These are phyloP conservation scores for Atrina japonica DNA, from an alignment of 2,888 invertebrate species.

Conservation along the genomic window DNA sequence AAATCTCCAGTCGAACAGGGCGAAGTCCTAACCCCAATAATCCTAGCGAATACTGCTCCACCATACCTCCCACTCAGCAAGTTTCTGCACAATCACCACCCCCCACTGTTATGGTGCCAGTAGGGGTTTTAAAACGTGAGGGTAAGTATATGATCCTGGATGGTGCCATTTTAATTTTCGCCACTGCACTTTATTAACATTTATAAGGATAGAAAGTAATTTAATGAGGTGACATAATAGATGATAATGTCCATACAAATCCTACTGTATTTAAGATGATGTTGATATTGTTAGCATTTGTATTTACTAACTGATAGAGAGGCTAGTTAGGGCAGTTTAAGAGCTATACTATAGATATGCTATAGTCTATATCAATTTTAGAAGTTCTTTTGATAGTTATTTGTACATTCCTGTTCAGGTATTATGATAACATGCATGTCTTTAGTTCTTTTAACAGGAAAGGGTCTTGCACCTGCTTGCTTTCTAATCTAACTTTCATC, in stretches of 20 bases:
- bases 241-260: background rate
- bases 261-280: too few species aligned
- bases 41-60: conserved; percentile 93
- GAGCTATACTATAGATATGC: too few species aligned
- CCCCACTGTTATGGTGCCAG: conserved; percentile 91
- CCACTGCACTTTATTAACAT: background rate
- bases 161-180: background rate
- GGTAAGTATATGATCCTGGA: conserved; percentile 81
- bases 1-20: conserved; percentile 45
- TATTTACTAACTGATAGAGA: too few species aligned
- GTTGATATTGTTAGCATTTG: too few species aligned
- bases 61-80: conserved; percentile 90
- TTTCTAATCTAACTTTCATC: background rate
- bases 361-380: background rate
- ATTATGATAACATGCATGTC: too few species aligned
- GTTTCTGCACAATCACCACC: conserved; percentile 82
- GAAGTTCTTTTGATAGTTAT: too few species aligned
- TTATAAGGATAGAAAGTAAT: background rate
- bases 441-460: too few species aligned
- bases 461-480: too few species aligned
- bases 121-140: conserved; percentile 89
- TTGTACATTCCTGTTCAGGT: too few species aligned
- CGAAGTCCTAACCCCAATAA: conserved; percentile 89
- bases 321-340: too few species aligned
- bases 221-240: background rate